A percentile compares a stretch with the other conserved stretches of the same genome.
phyloP scores from a whole-genome alignment of 2,888 invertebrate genomes.

The Geotrupes spiniger region DNA sequence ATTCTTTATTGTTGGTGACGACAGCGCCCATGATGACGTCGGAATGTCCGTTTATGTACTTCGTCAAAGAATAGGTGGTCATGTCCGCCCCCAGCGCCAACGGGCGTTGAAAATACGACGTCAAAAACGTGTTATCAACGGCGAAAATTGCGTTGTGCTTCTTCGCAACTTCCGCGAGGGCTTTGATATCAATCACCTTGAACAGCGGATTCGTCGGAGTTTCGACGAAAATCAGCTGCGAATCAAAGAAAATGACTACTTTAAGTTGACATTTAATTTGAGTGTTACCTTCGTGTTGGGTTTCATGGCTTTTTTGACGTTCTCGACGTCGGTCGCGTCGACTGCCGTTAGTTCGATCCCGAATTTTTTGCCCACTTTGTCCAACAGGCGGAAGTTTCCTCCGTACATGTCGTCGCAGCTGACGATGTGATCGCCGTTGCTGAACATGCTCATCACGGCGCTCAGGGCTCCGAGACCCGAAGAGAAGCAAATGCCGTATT shows the following conservation, averaged over 20 bases:
- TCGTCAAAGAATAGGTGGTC: slow-evolving; percentile 88
- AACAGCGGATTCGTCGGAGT: slow-evolving; percentile 92
- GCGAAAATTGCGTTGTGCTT: slow-evolving; percentile 65
- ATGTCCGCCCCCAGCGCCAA: slow-evolving; percentile 89
- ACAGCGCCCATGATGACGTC: slow-evolving; percentile 96
- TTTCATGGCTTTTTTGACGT: slow-evolving; percentile 67
- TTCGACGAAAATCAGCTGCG: slow-evolving; percentile 87
- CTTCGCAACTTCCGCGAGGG: slow-evolving; percentile 63
- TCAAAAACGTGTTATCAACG: slow-evolving; percentile 93
- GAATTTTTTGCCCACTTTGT: slow-evolving; percentile 57
- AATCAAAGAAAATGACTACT: slow-evolving; percentile 24
- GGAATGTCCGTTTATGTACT: slow-evolving; percentile 98
- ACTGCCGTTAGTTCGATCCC: slow-evolving; percentile 75
- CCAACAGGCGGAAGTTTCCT: slow-evolving; percentile 76
- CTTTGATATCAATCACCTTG: slow-evolving; percentile 84
- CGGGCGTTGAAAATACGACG: slow-evolving; percentile 88
- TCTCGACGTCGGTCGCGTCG: slow-evolving; percentile 68
- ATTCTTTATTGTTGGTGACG: slow-evolving; percentile 67
- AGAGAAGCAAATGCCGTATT: slow-evolving; percentile 78
- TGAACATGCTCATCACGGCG: slow-evolving; percentile 70
- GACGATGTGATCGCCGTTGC: slow-evolving; percentile 85
- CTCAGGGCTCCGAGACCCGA: slow-evolving; percentile 90
- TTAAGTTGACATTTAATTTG: neutral
- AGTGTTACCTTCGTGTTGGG: slow-evolving; percentile 77
- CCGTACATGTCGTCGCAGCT: slow-evolving; percentile 94